Base-by-base conservation (phyloP, 2,797 vertebrate genomes). In the Smutsia temminckii region DNA sequence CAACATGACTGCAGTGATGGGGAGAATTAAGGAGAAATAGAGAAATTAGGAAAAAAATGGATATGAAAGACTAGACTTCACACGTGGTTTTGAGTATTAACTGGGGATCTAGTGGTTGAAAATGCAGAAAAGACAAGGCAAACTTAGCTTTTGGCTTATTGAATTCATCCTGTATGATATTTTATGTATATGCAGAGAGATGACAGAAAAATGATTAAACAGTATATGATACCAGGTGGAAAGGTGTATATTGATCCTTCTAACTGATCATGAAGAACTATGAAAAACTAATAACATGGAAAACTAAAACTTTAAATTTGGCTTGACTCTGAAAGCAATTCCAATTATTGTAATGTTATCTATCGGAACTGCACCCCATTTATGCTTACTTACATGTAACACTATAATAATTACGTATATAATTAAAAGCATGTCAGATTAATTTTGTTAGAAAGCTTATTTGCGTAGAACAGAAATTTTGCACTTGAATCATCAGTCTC, bases 361-460 rank as follows among this genome's bases (percentile, higher is more conserved):
- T 92, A 51, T 92, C 93, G 85, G 32, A 92, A 84, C 59, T 93
- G 32, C 64, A 84, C 93, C 91, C 7, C 27, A 46, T 68, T 91
- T 89, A 91, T 96, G 84, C 75, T 80, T 94, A 95, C 91, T 97
- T 96, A 79, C 57, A 91, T 63, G 17, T 27, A 95, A 89, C 27
- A 69, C 4, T 86, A 21, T 91, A 91, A 87, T 93, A 42, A 84
- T 63, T 96, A 89, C 55, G 49, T 46, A 80, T 13, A 68, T 96
- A 96, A 96, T 94, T 95, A 95, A 86, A 66, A 85, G 49, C 80
- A 5, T 27, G 93, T 95, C 61, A 40, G 87, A 95, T 72, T 89
- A 72, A 95, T 91, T 83, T 94, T 95, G 61, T 69, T 94, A 64
- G 74, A 96, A 96, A 93, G 81, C 27, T 74, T 92, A 85, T 91